Conservation (phyloP, 2,113 vertebrate species). For the Lynx canadensis region DNA sequence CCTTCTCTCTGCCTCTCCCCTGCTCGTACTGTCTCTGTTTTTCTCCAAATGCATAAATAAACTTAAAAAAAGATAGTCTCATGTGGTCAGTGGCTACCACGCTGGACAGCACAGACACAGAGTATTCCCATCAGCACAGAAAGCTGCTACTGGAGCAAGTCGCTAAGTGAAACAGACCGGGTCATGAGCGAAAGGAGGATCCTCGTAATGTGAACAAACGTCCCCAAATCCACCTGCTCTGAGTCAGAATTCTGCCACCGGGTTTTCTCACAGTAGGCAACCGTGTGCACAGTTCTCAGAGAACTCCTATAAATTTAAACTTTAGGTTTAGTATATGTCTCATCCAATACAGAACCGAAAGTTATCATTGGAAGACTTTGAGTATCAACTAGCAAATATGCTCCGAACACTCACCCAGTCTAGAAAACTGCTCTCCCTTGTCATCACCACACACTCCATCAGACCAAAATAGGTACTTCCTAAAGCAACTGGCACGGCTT, state of each 20-base stretch:
- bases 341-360: neutral
- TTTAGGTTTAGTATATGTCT: neutral
- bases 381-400: neutral
- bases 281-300: neutral
- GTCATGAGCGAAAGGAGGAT: neutral
- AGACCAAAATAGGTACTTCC: neutral
- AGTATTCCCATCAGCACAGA: neutral
- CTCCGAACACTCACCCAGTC: neutral
- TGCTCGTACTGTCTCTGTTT: no score
- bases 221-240: neutral
- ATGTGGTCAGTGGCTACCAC: no score
- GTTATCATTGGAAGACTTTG: neutral
- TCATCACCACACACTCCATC: neutral
- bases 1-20: no score
- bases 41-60: no score
- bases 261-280: neutral
- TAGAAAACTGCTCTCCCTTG: neutral
- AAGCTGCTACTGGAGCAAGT: neutral
- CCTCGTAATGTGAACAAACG: neutral
- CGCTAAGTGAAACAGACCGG: neutral
- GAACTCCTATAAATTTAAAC: neutral
- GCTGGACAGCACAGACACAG: fast-evolving
- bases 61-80: neutral
- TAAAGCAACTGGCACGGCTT: neutral
- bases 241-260: neutral